phyloP scores from a whole-genome alignment of 1,140 invertebrate species.

The Scaptomyza pallida region DNA sequence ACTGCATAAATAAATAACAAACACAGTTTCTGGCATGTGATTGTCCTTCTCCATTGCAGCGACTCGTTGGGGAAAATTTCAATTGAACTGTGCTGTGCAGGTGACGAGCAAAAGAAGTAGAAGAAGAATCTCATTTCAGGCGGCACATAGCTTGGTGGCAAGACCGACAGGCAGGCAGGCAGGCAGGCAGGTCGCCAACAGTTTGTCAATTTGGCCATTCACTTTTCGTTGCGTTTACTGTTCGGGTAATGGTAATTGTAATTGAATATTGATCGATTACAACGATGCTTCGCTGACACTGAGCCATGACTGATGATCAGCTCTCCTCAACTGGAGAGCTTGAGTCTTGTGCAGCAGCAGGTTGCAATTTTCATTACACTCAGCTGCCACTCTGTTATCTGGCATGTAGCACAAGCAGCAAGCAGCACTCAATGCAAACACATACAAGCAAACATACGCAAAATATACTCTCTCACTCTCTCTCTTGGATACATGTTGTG shows the following conservation, averaged over 20 bases:
- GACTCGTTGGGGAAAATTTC: slow-evolving; percentile 33
- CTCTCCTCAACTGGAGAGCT: slow-evolving; percentile 3
- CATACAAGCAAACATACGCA: slow-evolving; percentile 4
- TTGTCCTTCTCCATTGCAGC: slow-evolving; percentile 7
- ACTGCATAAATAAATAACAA: slow-evolving; percentile 56
- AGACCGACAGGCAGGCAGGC: too few relatives aligned
- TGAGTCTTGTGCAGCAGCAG: slow-evolving; percentile 2
- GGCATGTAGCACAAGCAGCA: slow-evolving; percentile 12
- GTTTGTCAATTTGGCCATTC: slow-evolving; percentile 36
- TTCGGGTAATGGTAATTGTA: slow-evolving; percentile 47
- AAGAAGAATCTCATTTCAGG: not conserved
- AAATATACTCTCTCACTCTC: too few relatives aligned
- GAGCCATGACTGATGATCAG: slow-evolving; percentile 52
- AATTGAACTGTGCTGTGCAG: slow-evolving; percentile 44
- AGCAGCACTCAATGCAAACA: slow-evolving; percentile 30
- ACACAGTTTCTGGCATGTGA: slow-evolving; percentile 45
- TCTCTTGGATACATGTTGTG: slow-evolving; percentile 11
- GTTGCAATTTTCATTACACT: slow-evolving; percentile 40
- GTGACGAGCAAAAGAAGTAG: too few relatives aligned
- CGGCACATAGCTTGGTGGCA: slow-evolving; percentile 8
- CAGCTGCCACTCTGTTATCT: slow-evolving; percentile 26
- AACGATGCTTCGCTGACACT: slow-evolving; percentile 24
- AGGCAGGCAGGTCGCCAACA: slow-evolving; percentile 23
- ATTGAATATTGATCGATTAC: slow-evolving; percentile 64
- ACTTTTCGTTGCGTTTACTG: slow-evolving; percentile 15